Conservation (phyloP, 1,140 invertebrate species). For the Drosophila quadrilineata region DNA sequence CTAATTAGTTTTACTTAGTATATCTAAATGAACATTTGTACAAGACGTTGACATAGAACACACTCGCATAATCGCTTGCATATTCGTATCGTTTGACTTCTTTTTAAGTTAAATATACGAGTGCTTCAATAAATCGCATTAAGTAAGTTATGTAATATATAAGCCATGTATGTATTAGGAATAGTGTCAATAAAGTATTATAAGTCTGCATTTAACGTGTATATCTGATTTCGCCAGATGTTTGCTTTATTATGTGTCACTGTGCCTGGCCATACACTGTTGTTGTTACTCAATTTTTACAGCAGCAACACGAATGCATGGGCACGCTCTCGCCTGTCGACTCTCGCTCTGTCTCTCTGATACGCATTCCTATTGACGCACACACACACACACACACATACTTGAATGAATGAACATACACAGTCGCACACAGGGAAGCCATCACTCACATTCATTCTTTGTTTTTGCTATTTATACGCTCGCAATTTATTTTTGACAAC, state of each 20-base stretch:
- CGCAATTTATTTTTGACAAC: constrained; percentile 42
- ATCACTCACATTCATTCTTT: constrained; percentile 46
- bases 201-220: constrained; percentile 5
- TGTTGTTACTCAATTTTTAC: constrained; percentile 26
- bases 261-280: constrained; percentile 19
- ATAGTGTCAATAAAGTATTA: constrained; percentile 43
- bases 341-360: constrained; percentile 17
- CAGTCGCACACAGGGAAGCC: no score
- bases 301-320: constrained; percentile 23
- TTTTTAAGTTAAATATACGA: constrained; percentile 9
- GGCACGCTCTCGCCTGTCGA: neutral
- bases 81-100: no score
- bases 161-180: constrained; percentile 23
- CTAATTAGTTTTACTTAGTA: no score
- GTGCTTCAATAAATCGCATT: constrained; percentile 9
- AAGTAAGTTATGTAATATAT: constrained; percentile 13
- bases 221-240: neutral
- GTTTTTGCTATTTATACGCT: constrained; percentile 50
- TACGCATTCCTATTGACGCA: constrained; percentile 7
- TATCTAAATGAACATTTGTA: no score
- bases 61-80: no score
- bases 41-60: no score
- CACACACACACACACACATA: constrained; percentile 14
- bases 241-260: constrained; percentile 3
- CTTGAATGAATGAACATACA: neutral